These are phyloP conservation scores for Anguilla megastoma DNA, from an alignment of 2,797 vertebrate species.

Conservation along the genomic window DNA sequence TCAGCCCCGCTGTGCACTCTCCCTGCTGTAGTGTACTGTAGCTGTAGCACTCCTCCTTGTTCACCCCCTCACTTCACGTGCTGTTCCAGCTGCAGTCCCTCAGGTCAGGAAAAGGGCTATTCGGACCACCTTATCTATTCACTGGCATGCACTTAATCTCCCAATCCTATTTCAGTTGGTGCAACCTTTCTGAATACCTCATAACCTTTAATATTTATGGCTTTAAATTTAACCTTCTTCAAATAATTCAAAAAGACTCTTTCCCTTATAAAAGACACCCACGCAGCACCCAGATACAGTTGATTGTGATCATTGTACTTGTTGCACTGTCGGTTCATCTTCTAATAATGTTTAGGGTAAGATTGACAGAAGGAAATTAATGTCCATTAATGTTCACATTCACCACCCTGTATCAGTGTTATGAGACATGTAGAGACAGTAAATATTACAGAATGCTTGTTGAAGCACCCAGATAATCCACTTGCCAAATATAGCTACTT, in stretches of 20 bases:
- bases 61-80: neutral
- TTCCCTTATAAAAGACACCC: neutral
- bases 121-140: slow-evolving; percentile 7
- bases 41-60: neutral
- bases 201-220: slow-evolving; percentile 26
- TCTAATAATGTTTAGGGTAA: neutral
- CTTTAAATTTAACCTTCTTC: slow-evolving; percentile 33
- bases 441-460: neutral
- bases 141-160: slow-evolving; percentile 13
- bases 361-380: neutral
- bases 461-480: neutral
- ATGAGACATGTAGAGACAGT: neutral
- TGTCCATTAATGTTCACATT: neutral
- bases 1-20: neutral
- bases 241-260: slow-evolving; percentile 1
- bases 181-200: slow-evolving; percentile 10
- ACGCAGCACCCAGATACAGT: neutral
- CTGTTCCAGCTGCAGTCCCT: neutral
- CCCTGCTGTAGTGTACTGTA: neutral
- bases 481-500: neutral
- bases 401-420: neutral
- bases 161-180: neutral
- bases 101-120: neutral
- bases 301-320: neutral
- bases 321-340: neutral